phyloP scores from a whole-genome alignment of 2,888 invertebrate genomes.

The Cremastobaeus sp. region DNA sequence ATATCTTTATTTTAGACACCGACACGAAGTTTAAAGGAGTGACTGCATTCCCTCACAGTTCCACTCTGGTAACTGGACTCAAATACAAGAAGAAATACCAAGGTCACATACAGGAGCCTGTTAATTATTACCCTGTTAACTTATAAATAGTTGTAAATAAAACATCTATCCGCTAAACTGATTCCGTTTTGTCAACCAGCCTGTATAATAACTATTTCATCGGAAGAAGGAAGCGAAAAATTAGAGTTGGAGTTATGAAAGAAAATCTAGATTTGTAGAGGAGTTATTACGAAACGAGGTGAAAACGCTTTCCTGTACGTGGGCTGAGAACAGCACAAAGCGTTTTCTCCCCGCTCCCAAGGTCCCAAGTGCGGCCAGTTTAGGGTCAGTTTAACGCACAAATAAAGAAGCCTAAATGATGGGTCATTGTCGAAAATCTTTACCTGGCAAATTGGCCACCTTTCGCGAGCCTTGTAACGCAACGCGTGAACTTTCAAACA shows the following conservation, averaged over 20 bases:
- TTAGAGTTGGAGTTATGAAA: conserved; percentile 1
- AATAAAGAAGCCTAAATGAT: conserved; percentile 31
- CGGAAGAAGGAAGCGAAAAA: too few relatives aligned
- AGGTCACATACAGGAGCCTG: conserved; percentile 81
- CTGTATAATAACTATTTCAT: too few relatives aligned
- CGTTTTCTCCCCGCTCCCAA: conserved; percentile 20
- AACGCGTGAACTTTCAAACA: conserved; percentile 1
- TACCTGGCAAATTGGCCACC: conserved; percentile 29
- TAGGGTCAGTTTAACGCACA: conserved; percentile 33
- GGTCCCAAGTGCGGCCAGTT: too few relatives aligned
- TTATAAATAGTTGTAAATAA: too few relatives aligned
- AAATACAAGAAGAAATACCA: conserved; percentile 90
- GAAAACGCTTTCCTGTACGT: conserved; percentile 10
- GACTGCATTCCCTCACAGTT: conserved; percentile 91
- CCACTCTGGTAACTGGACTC: conserved; percentile 90
- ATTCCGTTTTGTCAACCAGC: too few relatives aligned
- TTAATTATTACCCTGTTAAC: conserved; percentile 17
- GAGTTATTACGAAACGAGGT: conserved; percentile 23
- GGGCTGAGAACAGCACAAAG: conserved; percentile 8
- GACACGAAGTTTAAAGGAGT: conserved; percentile 86
- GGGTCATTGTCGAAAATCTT: conserved; percentile 27
- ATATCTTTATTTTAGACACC: conserved; percentile 79
- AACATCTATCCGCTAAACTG: too few relatives aligned
- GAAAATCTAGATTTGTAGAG: conserved; percentile 22
- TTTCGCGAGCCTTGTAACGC: conserved; percentile 2